Percentiles rank a stretch among this genome's conserved stretches.
Conservation (phyloP, 2,797 vertebrate genomes). For the Phoebastria nigripes region DNA sequence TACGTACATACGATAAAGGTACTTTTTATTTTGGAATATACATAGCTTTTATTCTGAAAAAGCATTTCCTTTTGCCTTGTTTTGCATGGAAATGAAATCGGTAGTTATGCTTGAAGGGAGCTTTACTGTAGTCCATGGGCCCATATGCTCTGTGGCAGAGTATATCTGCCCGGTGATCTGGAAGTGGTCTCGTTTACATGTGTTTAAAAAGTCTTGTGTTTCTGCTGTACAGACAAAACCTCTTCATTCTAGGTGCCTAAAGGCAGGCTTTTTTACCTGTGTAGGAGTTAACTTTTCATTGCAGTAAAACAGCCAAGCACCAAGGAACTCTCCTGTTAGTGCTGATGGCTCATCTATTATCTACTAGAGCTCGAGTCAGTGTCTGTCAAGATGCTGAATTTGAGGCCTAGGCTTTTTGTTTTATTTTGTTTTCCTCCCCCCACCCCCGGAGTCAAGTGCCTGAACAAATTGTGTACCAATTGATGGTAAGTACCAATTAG, state of each 20-base stretch:
- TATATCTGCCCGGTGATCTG: not conserved
- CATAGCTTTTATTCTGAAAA: not conserved
- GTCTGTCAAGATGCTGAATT: not conserved
- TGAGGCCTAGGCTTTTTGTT: not conserved
- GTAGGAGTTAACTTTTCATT: not conserved
- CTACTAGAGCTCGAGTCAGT: not conserved
- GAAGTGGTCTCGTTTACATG: not conserved
- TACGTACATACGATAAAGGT: fast-evolving
- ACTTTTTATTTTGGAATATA: not conserved
- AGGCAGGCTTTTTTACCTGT: not conserved
- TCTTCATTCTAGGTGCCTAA: not conserved
- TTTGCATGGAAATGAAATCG: not conserved
- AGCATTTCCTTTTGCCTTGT: not conserved
- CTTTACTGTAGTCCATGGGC: not conserved
- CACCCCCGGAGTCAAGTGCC: not conserved
- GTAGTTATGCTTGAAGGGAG: not conserved
- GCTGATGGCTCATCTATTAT: not conserved
- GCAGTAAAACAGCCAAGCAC: not conserved
- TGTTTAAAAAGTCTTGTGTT: not conserved
- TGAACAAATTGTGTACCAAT: not conserved
- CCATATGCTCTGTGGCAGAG: not conserved
- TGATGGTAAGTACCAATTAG: not conserved
- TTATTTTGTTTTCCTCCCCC: not conserved
- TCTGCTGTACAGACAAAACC: not conserved
- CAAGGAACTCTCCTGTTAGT: not conserved